Evolutionary conservation across 2,888 invertebrate species (phyloP).

Genomic region (Alloplasta piceator): DNA sequence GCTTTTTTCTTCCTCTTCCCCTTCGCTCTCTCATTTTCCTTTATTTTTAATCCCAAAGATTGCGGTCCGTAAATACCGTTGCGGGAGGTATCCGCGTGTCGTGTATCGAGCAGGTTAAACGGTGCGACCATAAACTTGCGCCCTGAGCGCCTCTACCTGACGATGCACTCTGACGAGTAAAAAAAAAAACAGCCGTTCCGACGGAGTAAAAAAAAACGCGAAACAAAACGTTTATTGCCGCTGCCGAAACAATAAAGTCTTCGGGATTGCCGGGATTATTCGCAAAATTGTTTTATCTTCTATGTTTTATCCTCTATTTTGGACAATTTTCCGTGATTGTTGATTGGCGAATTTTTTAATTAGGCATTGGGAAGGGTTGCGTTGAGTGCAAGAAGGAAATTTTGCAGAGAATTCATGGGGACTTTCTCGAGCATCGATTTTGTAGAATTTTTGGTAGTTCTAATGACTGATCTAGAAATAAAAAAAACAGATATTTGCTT

Average conservation of each 20-base stretch:
- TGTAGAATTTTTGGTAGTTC: no score
- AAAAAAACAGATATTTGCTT: no score
- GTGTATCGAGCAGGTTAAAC: slow-evolving; percentile 53
- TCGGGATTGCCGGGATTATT: slow-evolving; percentile 12
- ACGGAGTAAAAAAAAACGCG: not conserved
- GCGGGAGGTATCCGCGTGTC: slow-evolving; percentile 46
- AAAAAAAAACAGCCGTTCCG: no score
- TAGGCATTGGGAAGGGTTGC: no score
- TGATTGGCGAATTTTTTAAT: no score
- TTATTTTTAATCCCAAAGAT: slow-evolving; percentile 33
- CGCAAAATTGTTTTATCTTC: not conserved
- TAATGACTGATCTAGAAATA: no score
- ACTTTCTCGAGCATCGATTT: no score
- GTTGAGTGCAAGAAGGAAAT: no score
- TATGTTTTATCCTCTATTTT: no score
- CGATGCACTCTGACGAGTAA: slow-evolving; percentile 6
- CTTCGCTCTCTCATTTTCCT: slow-evolving; percentile 12
- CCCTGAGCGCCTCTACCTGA: not conserved
- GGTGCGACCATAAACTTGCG: slow-evolving; percentile 45
- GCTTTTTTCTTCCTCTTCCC: slow-evolving; percentile 23
- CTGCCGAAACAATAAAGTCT: slow-evolving; percentile 17
- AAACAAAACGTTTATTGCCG: slow-evolving; percentile 42
- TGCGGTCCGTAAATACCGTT: slow-evolving; percentile 58
- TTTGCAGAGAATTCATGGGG: no score
- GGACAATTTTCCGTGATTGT: no score